These are phyloP conservation scores for Temnopleurus reevesii DNA, from an alignment of 53 echinoderm and acorn worm genomes.

Conservation along the genomic window DNA sequence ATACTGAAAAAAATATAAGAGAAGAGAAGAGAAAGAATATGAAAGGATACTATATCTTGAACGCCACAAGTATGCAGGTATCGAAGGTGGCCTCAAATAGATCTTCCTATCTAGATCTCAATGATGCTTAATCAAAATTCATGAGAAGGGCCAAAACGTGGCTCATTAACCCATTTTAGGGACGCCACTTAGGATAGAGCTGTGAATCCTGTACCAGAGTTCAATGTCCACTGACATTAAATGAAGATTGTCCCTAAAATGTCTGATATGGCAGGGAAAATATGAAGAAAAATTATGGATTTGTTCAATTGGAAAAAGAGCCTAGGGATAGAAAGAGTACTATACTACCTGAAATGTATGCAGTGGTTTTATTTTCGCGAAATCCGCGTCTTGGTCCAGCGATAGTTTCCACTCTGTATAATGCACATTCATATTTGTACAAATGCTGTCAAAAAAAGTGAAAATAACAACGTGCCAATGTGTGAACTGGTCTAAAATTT, in stretches of 20 bases:
- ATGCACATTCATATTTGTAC: too few relatives aligned
- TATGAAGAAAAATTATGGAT: conserved; percentile 38
- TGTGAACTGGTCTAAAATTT: too few relatives aligned
- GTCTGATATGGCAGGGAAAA: background rate
- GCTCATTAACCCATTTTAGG: conserved; percentile 58
- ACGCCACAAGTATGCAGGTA: conserved; percentile 42
- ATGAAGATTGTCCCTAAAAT: background rate
- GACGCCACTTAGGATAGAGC: background rate
- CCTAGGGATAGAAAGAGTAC: conserved; percentile 39
- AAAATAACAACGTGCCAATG: too few relatives aligned
- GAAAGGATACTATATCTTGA: conserved; percentile 10
- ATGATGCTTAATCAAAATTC: conserved; percentile 48
- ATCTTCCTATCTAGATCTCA: background rate
- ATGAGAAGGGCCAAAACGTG: conserved; percentile 43
- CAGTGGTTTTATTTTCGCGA: too few relatives aligned
- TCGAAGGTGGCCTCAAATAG: background rate
- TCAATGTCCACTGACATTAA: conserved; percentile 45
- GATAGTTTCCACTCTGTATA: too few relatives aligned
- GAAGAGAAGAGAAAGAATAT: background rate
- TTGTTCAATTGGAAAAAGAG: conserved; percentile 47
- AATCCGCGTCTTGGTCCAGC: too few relatives aligned
- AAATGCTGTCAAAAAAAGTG: too few relatives aligned
- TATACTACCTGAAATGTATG: too few relatives aligned
- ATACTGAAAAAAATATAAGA: background rate
- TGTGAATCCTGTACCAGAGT: background rate